Evolutionary conservation across 2,888 invertebrate species (phyloP).

Genomic region (Seira ritae): DNA sequence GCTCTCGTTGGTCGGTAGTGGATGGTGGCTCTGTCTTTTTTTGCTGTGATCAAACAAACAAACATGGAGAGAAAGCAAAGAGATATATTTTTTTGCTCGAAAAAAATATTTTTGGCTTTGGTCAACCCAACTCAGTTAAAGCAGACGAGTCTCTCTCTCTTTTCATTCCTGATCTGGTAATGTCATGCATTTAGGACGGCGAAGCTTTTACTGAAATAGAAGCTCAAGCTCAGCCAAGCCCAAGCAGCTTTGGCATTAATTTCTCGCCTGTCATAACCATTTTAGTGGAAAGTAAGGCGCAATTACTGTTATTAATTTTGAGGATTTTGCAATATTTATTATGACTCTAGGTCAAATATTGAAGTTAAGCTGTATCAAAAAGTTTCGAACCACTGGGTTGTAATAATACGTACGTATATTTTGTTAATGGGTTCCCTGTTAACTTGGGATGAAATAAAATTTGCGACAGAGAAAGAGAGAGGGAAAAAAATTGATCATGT

Average conservation of each 20-base stretch:
- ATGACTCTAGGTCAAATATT: background rate
- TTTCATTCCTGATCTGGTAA: slow-evolving; percentile 55
- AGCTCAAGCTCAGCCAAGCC: background rate
- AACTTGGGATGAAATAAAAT: no score
- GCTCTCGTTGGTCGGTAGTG: background rate
- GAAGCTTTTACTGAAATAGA: slow-evolving; percentile 29
- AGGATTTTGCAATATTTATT: slow-evolving; percentile 1
- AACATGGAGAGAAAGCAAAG: slow-evolving; percentile 32
- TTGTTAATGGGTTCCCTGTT: no score
- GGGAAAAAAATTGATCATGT: no score
- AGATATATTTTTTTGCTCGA: background rate
- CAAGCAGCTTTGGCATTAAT: slow-evolving; percentile 54
- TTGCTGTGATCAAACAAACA: slow-evolving; percentile 24
- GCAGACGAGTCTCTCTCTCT: slow-evolving; percentile 33
- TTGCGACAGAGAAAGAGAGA: no score
- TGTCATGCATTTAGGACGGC: slow-evolving; percentile 60
- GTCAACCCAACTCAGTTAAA: slow-evolving; percentile 45
- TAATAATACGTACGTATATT: no score
- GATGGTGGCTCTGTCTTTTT: slow-evolving; percentile 13
- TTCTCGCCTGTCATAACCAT: slow-evolving; percentile 63
- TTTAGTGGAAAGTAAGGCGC: slow-evolving; percentile 40
- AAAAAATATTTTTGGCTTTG: slow-evolving; percentile 53
- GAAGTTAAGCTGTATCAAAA: no score
- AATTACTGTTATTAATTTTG: slow-evolving; percentile 32
- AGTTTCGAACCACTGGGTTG: no score